Evolutionary conservation across 1,140 invertebrate species (phyloP).

Genomic region (Papilio polytes): DNA sequence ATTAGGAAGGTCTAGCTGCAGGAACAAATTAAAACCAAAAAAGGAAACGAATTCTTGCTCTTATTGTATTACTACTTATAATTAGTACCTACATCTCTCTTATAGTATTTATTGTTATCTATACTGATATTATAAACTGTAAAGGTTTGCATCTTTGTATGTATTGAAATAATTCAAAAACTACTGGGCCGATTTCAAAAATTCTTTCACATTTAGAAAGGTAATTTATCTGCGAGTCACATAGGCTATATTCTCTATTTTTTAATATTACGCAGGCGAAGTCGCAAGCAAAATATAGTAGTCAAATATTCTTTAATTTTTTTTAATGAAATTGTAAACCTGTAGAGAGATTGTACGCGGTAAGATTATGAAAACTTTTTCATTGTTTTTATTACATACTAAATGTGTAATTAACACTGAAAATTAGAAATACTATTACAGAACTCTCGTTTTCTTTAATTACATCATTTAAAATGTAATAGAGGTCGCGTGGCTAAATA

Average conservation of each 20-base stretch:
- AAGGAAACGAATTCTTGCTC: not conserved
- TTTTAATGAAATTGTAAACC: not conserved
- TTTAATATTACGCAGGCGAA: not conserved
- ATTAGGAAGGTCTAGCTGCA: not conserved
- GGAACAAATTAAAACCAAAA: not conserved
- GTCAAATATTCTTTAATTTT: not conserved
- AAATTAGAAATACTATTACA: not conserved
- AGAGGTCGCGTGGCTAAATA: slow-evolving; percentile 1
- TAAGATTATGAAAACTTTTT: not conserved
- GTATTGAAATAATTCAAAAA: too few relatives aligned
- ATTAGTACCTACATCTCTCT: too few relatives aligned
- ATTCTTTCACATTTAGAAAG: too few relatives aligned
- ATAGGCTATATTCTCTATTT: too few relatives aligned
- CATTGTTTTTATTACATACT: not conserved
- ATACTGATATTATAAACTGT: too few relatives aligned
- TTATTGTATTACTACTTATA: not conserved
- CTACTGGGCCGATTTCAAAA: too few relatives aligned
- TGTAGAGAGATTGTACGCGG: too few relatives aligned
- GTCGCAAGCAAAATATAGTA: too few relatives aligned
- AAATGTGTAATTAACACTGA: not conserved
- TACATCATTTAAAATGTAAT: not conserved
- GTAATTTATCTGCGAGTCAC: not conserved
- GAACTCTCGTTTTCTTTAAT: slow-evolving; percentile 12
- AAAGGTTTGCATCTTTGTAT: too few relatives aligned
- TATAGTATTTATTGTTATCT: too few relatives aligned